Base-by-base conservation (phyloP, 2,888 invertebrate genomes). In the Drosophila nr. perissopoda region DNA sequence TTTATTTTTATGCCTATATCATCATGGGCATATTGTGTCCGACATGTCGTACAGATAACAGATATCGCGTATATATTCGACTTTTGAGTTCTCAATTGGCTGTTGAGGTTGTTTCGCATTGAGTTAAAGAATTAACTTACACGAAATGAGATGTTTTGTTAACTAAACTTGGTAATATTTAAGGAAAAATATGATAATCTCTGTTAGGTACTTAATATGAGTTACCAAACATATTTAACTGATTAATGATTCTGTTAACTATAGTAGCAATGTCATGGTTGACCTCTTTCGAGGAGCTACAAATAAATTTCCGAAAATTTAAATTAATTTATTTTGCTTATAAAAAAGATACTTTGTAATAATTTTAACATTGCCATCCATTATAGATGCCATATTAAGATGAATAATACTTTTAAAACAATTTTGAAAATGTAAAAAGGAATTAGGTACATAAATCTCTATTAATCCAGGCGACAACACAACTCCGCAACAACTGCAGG, bases 1-100 rank as follows among this genome's bases (percentile, higher is more conserved):
- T 64, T 65, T 33, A 51, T 49, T 60, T 68, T 68, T 70, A 68
- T 70, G 60, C 40, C 56, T 5, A 18, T 11, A 29, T 8, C 27
- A n/a, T 18, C 10, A n/a, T 25, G 46, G 70, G 62, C 57, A 69
- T 71, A 48, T 61, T 52, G 10, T 16, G 10, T 57, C 25, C n/a
- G 34, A 18, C 13, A 25, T 51, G 11, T 21, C 13, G 29, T 4
- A 3, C 31, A 40, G 25, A 40, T 42, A 57, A 33, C 18, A 57
- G 16, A 16, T 18, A 25, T 25, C 21, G 6, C 31, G 21, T 10
- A 40, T 21, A 29, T n/a, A 10, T n/a, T 16, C 16, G 42, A 16
- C 4, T 31, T 10, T 53, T 25, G 11, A 36, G 6, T 33, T 48
- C 53, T 31, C n/a, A 63, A 48, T 38, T 63, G 21, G 46, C 25